Evolutionary conservation across 2,888 invertebrate species (phyloP).

Genomic region (Timema cristinae): DNA sequence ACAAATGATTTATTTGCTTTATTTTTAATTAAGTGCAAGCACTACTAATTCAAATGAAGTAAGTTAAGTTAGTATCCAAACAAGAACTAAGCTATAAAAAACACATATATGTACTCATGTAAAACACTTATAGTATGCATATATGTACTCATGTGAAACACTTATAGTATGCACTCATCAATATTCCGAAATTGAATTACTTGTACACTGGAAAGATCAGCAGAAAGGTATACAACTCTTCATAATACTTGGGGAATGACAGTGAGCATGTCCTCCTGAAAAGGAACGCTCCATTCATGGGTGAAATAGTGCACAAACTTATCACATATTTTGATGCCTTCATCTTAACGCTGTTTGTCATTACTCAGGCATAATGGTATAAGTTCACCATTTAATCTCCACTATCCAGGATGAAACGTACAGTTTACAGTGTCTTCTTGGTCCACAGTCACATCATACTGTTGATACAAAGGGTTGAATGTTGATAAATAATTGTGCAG

Average conservation of each 20-base stretch:
- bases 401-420: background rate
- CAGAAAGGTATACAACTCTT: background rate
- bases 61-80: no score
- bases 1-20: no score
- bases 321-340: background rate
- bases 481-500: constrained; percentile 5
- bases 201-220: no score
- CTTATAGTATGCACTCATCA: no score
- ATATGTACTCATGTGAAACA: no score
- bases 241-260: background rate
- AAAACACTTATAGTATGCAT: no score
- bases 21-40: no score
- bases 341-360: background rate
- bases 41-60: no score
- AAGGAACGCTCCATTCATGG: constrained; percentile 5
- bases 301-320: constrained; percentile 7
- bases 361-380: background rate
- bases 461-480: background rate
- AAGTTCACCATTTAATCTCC: background rate
- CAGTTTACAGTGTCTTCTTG: constrained; percentile 11
- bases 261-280: constrained; percentile 5
- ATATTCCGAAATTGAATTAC: no score
- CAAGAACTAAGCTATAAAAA: no score
- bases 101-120: no score
- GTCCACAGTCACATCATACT: background rate